A percentile compares a stretch with the other conserved stretches of the same genome.
These are phyloP conservation scores for Drosophila borealis DNA, from an alignment of 2,888 invertebrate genomes.

Conservation along the genomic window DNA sequence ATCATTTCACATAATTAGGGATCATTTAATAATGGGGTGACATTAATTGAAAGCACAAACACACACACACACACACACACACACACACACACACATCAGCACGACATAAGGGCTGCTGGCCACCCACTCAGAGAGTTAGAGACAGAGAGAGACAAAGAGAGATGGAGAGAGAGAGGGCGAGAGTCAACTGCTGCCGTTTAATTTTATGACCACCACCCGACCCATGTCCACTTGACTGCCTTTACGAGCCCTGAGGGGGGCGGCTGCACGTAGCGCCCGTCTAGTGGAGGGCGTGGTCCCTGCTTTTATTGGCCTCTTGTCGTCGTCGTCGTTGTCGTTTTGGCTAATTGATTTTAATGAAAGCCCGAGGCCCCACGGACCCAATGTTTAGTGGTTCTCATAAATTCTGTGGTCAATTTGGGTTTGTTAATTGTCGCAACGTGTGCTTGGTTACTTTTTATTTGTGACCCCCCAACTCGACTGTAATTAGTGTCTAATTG, in stretches of 20 bases:
- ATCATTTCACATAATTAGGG: slow-evolving; percentile 85
- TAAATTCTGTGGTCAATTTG: slow-evolving; percentile 83
- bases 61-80: slow-evolving; percentile 30
- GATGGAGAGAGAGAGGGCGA: not conserved
- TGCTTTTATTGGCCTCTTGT: slow-evolving; percentile 79
- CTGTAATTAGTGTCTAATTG: slow-evolving; percentile 73
- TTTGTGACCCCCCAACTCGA: slow-evolving; percentile 15
- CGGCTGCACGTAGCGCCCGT: slow-evolving; percentile 41
- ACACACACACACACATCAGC: not conserved
- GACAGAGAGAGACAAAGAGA: not conserved
- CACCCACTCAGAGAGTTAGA: slow-evolving; percentile 16
- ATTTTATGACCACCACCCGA: slow-evolving; percentile 70
- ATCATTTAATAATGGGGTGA: slow-evolving; percentile 85
- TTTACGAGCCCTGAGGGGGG: slow-evolving; percentile 60
- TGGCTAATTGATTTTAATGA: slow-evolving; percentile 79
- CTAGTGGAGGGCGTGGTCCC: slow-evolving; percentile 61
- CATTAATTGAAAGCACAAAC: slow-evolving; percentile 84
- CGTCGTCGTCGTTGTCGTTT: slow-evolving; percentile 29
- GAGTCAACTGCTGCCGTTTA: slow-evolving; percentile 63
- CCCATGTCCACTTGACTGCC: slow-evolving; percentile 71
- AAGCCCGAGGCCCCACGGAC: slow-evolving; percentile 46
- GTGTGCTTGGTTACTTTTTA: slow-evolving; percentile 54
- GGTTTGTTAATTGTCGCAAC: slow-evolving; percentile 80
- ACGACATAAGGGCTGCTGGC: slow-evolving; percentile 32
- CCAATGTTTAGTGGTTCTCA: slow-evolving; percentile 57